Evolutionary conservation across 2,113 vertebrate genomes (phyloP).

Genomic region (Scatophagus argus): DNA sequence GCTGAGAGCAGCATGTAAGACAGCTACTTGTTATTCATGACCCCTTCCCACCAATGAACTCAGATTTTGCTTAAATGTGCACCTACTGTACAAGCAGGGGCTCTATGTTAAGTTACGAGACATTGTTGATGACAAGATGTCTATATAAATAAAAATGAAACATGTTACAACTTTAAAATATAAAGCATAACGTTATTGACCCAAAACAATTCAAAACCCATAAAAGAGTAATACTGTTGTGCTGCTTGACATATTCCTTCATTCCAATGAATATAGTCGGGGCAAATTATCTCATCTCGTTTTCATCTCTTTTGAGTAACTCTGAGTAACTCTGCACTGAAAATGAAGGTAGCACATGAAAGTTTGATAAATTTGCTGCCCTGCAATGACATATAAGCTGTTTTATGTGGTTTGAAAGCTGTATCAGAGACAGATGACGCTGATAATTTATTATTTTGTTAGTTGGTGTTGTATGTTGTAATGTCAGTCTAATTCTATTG

Average conservation of each 20-base stretch:
- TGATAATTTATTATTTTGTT: too few species aligned
- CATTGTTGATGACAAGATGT: too few species aligned
- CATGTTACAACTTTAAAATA: too few species aligned
- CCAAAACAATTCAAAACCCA: slow-evolving; percentile 12
- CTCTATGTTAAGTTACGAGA: neutral
- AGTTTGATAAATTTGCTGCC: too few species aligned
- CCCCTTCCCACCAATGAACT: neutral
- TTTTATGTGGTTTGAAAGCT: too few species aligned
- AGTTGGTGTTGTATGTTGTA: too few species aligned
- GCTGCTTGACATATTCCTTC: slow-evolving; percentile 3
- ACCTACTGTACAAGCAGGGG: neutral
- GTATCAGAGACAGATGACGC: too few species aligned
- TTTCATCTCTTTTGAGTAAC: too few species aligned
- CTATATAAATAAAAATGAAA: too few species aligned
- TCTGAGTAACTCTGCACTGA: too few species aligned
- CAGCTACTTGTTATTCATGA: slow-evolving; percentile 41
- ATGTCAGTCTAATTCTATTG: neutral
- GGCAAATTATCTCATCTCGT: slow-evolving; percentile 15
- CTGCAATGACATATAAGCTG: too few species aligned
- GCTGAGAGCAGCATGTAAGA: slow-evolving; percentile 6
- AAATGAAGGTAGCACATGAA: too few species aligned
- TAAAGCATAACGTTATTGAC: neutral
- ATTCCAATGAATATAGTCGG: neutral
- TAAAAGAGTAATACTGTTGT: slow-evolving; percentile 9
- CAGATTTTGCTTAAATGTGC: slow-evolving; percentile 11